Percentiles rank a stretch among this genome's conserved stretches.
These are phyloP conservation scores for Platyscapa corneri DNA, from an alignment of 1,140 invertebrate species.

Conservation along the genomic window DNA sequence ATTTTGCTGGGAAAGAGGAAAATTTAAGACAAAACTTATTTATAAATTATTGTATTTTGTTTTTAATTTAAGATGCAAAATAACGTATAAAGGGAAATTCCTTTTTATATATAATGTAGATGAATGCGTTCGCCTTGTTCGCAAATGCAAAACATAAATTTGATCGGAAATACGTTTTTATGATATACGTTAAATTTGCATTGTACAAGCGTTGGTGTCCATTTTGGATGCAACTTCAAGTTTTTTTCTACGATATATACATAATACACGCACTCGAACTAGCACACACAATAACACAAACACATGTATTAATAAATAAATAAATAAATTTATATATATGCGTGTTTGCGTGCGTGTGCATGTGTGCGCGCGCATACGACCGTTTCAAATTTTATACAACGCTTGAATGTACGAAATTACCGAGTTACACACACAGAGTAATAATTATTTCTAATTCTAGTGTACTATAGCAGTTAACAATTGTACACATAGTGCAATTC, in stretches of 20 bases:
- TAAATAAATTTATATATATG: background rate
- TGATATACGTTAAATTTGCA: constrained; percentile 1
- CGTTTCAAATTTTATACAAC: constrained; percentile 43
- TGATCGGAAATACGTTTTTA: background rate
- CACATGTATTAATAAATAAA: background rate
- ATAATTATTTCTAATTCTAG: constrained; percentile 41
- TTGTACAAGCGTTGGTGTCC: constrained; percentile 36
- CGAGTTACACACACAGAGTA: constrained; percentile 19
- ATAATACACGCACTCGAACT: background rate
- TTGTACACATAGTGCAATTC: constrained; percentile 45
- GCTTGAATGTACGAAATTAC: constrained; percentile 46
- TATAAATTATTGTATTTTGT: constrained; percentile 50
- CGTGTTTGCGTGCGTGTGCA: background rate
- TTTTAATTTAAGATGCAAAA: constrained; percentile 20
- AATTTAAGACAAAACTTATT: constrained; percentile 20
- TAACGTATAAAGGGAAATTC: background rate
- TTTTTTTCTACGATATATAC: constrained; percentile 37
- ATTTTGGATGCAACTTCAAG: constrained; percentile 21
- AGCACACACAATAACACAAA: background rate
- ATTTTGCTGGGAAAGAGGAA: constrained; percentile 13
- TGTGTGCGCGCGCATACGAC: background rate
- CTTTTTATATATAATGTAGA: background rate
- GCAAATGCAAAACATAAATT: background rate
- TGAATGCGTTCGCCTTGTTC: background rate
- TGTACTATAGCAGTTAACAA: constrained; percentile 22